Evolutionary conservation across 30 jellyfish, hydroid and myxozoan species (phyloP).

Genomic region (Euphysa ruthae): DNA sequence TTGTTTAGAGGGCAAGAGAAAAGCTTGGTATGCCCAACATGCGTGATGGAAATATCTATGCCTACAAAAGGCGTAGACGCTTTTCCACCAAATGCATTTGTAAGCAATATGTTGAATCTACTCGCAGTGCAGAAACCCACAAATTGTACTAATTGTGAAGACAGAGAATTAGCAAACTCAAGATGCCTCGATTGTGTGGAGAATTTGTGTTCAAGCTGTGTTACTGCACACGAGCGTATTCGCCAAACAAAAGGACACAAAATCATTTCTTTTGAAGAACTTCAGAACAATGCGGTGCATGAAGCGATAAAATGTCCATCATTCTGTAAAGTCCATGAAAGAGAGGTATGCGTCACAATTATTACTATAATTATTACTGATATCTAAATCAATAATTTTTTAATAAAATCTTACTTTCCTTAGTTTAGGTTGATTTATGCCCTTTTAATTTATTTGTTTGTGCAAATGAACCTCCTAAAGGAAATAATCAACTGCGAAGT

Average conservation of each 20-base stretch:
- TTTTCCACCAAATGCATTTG: constrained; percentile 74
- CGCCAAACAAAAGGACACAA: constrained; percentile 90
- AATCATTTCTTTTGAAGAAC: constrained; percentile 85
- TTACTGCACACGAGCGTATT: constrained; percentile 91
- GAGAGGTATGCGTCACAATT: constrained; percentile 47
- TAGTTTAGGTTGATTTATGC: too few relatives aligned
- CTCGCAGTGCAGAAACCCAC: constrained; percentile 86
- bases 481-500: too few relatives aligned
- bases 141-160: constrained; percentile 87
- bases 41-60: constrained; percentile 60
- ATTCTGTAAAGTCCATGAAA: constrained; percentile 77
- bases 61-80: constrained; percentile 94
- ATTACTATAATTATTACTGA: too few relatives aligned
- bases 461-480: too few relatives aligned
- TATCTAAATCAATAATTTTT: too few relatives aligned
- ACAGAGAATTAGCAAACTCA: constrained; percentile 81
- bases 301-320: constrained; percentile 95
- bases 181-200: constrained; percentile 95
- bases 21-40: constrained; percentile 65
- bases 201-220: constrained; percentile 80
- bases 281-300: constrained; percentile 86
- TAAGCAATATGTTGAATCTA: constrained; percentile 74
- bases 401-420: too few relatives aligned
- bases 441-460: too few relatives aligned
- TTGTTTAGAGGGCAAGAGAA: constrained; percentile 51